Percentiles rank a stretch among this genome's conserved stretches.
Conservation (phyloP, 2,797 vertebrate genomes). For the Mormyrus hasselquistii region DNA sequence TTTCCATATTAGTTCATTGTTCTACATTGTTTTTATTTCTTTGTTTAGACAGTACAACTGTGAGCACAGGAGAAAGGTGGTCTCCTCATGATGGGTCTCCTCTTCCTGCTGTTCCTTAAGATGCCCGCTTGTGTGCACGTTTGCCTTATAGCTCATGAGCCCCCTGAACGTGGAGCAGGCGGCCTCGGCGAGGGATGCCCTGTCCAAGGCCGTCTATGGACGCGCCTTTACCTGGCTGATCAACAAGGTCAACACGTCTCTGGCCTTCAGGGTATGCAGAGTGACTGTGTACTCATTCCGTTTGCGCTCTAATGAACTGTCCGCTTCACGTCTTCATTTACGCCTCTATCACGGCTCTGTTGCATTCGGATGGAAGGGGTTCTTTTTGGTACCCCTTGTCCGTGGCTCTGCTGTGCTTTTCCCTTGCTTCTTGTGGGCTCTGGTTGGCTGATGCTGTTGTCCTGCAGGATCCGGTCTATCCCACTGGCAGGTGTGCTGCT, state of each 20-base stretch:
- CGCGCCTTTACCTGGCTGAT: conserved; percentile 97
- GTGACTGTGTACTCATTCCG: not conserved
- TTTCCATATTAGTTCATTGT: not conserved
- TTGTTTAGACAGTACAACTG: not conserved
- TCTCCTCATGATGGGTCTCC: not conserved
- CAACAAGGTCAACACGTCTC: conserved; percentile 85
- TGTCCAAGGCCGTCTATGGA: conserved; percentile 90
- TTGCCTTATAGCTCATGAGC: conserved; percentile 74
- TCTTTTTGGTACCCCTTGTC: not conserved
- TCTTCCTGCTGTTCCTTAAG: not conserved
- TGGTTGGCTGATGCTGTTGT: not conserved
- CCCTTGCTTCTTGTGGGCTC: not conserved
- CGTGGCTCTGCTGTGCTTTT: not conserved
- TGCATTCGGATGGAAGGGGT: not conserved
- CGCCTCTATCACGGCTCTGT: not conserved
- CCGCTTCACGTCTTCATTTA: not conserved
- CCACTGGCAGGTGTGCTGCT: conserved; percentile 67
- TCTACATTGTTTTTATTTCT: not conserved
- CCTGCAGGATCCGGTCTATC: conserved; percentile 72
- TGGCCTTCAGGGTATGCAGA: conserved; percentile 74
- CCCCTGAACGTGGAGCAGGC: conserved; percentile 94
- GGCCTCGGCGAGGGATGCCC: conserved; percentile 79
- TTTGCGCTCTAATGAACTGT: not conserved
- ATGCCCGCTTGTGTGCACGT: conserved; percentile 16
- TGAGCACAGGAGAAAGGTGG: not conserved